Base-by-base conservation (phyloP, 2,113 vertebrate species). In the Merops nubicus region DNA sequence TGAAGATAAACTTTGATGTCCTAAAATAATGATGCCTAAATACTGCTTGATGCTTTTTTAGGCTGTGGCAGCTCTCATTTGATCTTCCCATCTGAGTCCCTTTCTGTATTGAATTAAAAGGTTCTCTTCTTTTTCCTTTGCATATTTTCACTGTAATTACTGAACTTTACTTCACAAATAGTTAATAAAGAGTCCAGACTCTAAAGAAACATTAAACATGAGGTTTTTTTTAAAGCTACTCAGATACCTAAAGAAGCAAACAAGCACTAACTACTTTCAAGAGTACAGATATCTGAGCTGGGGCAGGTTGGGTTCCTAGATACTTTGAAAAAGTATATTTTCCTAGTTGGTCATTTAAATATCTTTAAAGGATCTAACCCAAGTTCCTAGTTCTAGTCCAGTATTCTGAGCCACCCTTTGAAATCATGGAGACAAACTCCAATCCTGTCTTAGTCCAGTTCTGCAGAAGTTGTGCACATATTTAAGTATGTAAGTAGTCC, bases 11-110 rank as follows among this genome's bases (percentile, higher is more conserved):
- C 78, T 88, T 96, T 91, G 79, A 93, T 88, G 85, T 97, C 93
- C 88, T 95, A 92, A 92, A 98, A 97, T 97, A 97, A 94, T 93
- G 85, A 40, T 76, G 63, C 81, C 83, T 96, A 95, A 93, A 94
- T 93, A 67, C 59, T 94, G 76, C 85, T 93, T 95, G 82, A 74
- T 54, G 51, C 57, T 92, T 92, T 94, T 95, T 77, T 64, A 76
- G 88, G 64, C 74, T 84, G 50, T 74, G 78, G 40, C 48, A 94
- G 69, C 79, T 92, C 77, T 88, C 88, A 89, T 90, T 91, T 91
- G 94, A 97, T 96, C 93, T 88, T 96, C 86, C 93, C 85, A 82
- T 89, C 53, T 75, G 89, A 62, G 69, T 81, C 36, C 51, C 73
- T 90, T 91, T 94, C 74, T 76, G 60, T 92, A 17, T 82, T 82